Evolutionary conservation across 2,113 vertebrate genomes (phyloP).

Genomic region (Illadopsis cleaveri): DNA sequence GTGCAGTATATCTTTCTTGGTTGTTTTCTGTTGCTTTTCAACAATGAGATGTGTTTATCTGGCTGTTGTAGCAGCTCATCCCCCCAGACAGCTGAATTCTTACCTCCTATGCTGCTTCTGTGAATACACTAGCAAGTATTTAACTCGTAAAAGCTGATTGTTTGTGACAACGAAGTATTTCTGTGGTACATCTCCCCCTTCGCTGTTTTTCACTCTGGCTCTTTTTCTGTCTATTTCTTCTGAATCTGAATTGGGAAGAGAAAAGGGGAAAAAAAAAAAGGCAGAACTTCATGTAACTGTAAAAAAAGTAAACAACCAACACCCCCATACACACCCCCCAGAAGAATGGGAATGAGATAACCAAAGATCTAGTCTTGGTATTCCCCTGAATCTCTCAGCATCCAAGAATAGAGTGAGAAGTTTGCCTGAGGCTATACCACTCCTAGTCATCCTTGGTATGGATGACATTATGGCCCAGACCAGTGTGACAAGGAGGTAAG

Average conservation of each 20-base stretch:
- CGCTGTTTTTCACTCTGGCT: constrained; percentile 90
- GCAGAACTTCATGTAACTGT: background rate
- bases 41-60: background rate
- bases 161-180: constrained; percentile 98
- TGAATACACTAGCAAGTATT: constrained; percentile 94
- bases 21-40: background rate
- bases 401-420: constrained; percentile 44
- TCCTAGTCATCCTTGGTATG: constrained; percentile 54
- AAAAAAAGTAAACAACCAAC: background rate
- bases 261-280: background rate
- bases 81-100: background rate
- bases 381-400: constrained; percentile 39
- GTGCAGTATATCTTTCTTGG: background rate
- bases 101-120: constrained; percentile 88
- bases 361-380: background rate
- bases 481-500: background rate
- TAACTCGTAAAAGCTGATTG: constrained; percentile 93
- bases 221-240: constrained; percentile 87
- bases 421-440: constrained; percentile 52
- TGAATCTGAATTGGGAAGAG: constrained; percentile 79
- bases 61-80: background rate
- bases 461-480: background rate
- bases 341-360: background rate
- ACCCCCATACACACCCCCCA: background rate
- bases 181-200: constrained; percentile 93